phyloP scores from a whole-genome alignment of 1,140 invertebrate species.

The Grapholita molesta region DNA sequence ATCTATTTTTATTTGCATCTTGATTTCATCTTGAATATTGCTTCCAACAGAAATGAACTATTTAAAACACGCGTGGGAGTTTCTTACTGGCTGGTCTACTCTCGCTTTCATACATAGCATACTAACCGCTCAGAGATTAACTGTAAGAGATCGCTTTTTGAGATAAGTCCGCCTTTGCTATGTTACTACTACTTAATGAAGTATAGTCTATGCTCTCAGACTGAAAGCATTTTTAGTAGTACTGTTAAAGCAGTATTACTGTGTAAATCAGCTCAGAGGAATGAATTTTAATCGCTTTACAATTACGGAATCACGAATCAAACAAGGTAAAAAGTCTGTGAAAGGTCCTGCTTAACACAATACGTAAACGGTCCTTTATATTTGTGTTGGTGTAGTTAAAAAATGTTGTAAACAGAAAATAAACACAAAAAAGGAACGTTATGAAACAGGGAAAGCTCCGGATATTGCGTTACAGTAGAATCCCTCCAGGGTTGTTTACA shows the following conservation, averaged over 20 bases:
- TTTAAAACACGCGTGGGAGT: neutral
- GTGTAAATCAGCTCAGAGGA: no score
- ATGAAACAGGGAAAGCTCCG: neutral
- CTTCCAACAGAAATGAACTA: neutral
- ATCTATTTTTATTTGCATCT: neutral
- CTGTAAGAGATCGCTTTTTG: no score
- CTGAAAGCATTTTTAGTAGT: no score
- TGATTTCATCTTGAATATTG: conserved; percentile 1
- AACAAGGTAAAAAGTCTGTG: neutral
- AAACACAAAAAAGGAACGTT: neutral
- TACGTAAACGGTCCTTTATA: neutral
- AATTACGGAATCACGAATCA: neutral
- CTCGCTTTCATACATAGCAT: no score
- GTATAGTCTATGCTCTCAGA: no score
- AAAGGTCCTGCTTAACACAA: neutral
- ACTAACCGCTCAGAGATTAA: no score
- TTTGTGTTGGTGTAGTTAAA: neutral
- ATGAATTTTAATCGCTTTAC: neutral
- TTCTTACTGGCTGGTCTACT: no score
- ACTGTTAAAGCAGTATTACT: no score
- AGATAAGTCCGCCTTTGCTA: no score
- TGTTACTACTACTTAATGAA: no score
- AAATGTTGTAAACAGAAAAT: neutral
- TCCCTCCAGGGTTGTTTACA: neutral
- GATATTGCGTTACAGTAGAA: neutral